Evolutionary conservation across 2,888 invertebrate genomes (phyloP).

Genomic region (Raillietiella orientalis): DNA sequence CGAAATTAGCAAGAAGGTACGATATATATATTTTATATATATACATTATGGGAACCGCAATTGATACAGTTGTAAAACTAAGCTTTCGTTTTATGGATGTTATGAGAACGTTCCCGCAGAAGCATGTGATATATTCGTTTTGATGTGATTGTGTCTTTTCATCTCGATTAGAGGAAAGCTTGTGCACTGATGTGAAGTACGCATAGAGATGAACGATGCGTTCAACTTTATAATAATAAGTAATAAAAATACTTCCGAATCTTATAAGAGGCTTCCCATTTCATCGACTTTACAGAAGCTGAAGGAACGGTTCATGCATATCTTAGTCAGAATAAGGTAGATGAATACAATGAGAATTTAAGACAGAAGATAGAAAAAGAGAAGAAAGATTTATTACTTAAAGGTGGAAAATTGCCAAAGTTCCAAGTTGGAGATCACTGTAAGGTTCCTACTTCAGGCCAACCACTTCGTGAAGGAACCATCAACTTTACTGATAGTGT

Average conservation of each 20-base stretch:
- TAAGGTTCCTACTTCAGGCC: slow-evolving; percentile 37
- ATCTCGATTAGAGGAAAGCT: too few species aligned
- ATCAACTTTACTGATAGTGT: slow-evolving; percentile 49
- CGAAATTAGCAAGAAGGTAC: too few species aligned
- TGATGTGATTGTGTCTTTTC: too few species aligned
- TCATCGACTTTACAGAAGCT: slow-evolving; percentile 38
- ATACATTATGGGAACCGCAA: too few species aligned
- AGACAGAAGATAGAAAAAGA: slow-evolving; percentile 28
- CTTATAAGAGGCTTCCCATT: slow-evolving; percentile 48
- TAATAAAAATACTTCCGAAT: slow-evolving; percentile 17
- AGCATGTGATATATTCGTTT: too few species aligned
- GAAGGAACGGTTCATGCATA: slow-evolving; percentile 61
- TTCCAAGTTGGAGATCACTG: slow-evolving; percentile 46
- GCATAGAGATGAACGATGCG: too few species aligned
- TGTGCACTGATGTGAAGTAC: too few species aligned
- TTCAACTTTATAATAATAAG: slow-evolving; percentile 46
- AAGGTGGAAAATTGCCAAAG: slow-evolving; percentile 18
- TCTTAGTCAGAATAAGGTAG: slow-evolving; percentile 47
- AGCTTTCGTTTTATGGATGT: too few species aligned
- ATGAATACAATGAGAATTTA: slow-evolving; percentile 63
- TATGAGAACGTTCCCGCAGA: too few species aligned
- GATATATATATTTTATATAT: too few species aligned
- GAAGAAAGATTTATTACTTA: slow-evolving; percentile 23
- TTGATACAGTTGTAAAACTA: too few species aligned
- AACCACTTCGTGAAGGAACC: slow-evolving; percentile 39